phyloP scores from a whole-genome alignment of 2,113 vertebrate genomes.

The Brachyistius frenatus region DNA sequence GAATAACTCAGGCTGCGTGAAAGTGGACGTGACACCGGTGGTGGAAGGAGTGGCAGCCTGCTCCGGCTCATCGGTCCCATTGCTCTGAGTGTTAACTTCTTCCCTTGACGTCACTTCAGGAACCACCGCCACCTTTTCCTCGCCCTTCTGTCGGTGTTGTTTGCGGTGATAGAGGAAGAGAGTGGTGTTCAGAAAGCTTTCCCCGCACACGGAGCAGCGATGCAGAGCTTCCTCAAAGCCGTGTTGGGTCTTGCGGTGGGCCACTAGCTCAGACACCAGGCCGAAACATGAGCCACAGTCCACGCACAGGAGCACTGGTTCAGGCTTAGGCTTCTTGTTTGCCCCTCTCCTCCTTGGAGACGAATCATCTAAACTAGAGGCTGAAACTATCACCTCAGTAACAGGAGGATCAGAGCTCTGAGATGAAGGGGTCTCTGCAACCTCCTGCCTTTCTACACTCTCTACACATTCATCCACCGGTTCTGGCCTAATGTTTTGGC shows the following conservation, averaged over 20 bases:
- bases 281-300: conserved; percentile 91
- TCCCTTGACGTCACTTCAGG: conserved; percentile 2
- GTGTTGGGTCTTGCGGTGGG: conserved; percentile 89
- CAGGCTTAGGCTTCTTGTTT: conserved; percentile 80
- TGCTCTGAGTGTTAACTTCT: conserved; percentile 21
- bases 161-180: conserved; percentile 95
- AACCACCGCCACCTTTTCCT: conserved; percentile 42
- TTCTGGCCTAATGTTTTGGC: conserved; percentile 8
- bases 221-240: conserved; percentile 89
- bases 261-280: conserved; percentile 88
- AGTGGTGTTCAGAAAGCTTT: conserved; percentile 93
- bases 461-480: neutral
- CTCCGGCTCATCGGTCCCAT: conserved; percentile 29
- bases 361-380: conserved; percentile 59
- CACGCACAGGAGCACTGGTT: conserved; percentile 88
- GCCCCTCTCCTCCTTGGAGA: conserved; percentile 71
- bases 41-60: neutral
- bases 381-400: conserved; percentile 26
- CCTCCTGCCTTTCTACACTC: conserved; percentile 30
- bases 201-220: conserved; percentile 89
- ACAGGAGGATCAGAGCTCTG: conserved; percentile 37
- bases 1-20: conserved; percentile 72
- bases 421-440: conserved; percentile 27
- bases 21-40: neutral
- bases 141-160: conserved; percentile 84